Evolutionary conservation across 2,113 vertebrate species (phyloP), one percentile per base, ranked within the genome.

Genomic region (Oryzias celebensis): DNA sequence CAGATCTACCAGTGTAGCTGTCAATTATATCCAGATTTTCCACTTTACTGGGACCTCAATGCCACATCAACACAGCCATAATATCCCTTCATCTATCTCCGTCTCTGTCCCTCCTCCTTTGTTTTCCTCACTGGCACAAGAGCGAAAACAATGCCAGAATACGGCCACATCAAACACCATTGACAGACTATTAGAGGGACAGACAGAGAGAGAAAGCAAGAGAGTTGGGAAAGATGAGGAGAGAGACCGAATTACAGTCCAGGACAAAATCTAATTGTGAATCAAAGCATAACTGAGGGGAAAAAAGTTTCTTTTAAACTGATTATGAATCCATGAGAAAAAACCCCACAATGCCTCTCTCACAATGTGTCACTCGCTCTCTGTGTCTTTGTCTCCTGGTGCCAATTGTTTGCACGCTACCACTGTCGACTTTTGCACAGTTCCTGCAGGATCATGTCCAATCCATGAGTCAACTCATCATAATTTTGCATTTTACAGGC

Each of bases 301-400:
- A 71, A 87, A 87, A 88, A 87, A 81, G 71, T 75, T 87, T 79
- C 85, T 87, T 76, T 90, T 88, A 87, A 90, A 90, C 85, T 88
- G 88, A 90, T 90, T 88, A 87, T 88, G 85, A 74, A 69, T 87
- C 87, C 88, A 90, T 78, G 85, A 81, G 88, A 87, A 85, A 79
- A 80, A 53, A 90, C 87, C 80, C 85, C 87, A 79, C 87, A 90
- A 70, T 55, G 68, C 58, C 74, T 64, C 57, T 78, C 68, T 71
- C 56, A 76, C 52, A 18, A 62, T 74, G 52, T 80, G 76, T 79
- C 54, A 53, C 58, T 68, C 60, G 71, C 67, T 72, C 53, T 70
- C 20, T 60, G 17, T 47, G 71, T 79, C 75, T 83, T 58, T 65
- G 80, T 74, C 71, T 68, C 60, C 43, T 77, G 80, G 85, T 88